phyloP scores from a whole-genome alignment of 2,888 invertebrate species.

The Nemotelus pantherinus region DNA sequence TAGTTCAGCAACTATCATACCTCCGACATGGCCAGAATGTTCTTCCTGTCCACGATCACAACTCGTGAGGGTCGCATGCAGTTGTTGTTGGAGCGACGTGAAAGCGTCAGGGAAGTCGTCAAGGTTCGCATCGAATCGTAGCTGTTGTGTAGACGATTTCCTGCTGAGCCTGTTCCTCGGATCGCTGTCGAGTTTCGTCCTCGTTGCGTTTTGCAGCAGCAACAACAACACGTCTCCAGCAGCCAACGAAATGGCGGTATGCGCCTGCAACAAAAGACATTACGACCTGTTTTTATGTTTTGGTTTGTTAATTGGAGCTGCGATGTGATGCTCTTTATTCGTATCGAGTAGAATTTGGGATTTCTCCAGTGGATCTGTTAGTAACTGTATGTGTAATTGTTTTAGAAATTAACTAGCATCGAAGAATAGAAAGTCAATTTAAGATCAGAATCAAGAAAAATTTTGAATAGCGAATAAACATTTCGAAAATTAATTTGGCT shows the following conservation, averaged over 20 bases:
- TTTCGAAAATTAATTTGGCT: too few species aligned
- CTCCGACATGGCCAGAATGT: conserved; percentile 61
- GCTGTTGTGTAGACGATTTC: conserved; percentile 63
- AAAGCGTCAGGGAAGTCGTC: conserved; percentile 63
- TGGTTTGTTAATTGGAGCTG: conserved; percentile 18
- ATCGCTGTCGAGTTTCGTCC: conserved; percentile 58
- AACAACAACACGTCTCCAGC: conserved; percentile 54
- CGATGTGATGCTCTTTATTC: neutral
- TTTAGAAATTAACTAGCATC: too few species aligned
- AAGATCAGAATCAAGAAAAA: too few species aligned
- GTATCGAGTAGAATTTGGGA: too few species aligned
- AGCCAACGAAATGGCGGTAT: conserved; percentile 78
- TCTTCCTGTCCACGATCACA: conserved; percentile 61
- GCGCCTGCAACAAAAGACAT: conserved; percentile 56
- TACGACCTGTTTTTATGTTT: conserved; percentile 39
- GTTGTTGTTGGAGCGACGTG: conserved; percentile 61
- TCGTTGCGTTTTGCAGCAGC: conserved; percentile 65
- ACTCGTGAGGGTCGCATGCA: conserved; percentile 60
- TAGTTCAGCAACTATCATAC: conserved; percentile 59
- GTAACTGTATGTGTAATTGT: too few species aligned
- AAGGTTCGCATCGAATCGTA: conserved; percentile 64
- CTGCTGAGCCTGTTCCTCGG: conserved; percentile 60
- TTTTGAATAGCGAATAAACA: too few species aligned
- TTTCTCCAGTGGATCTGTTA: too few species aligned
- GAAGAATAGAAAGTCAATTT: too few species aligned